Evolutionary conservation across 2,888 invertebrate genomes (phyloP), one percentile per base, ranked within the genome.

Genomic region (Epinotia ramella): DNA sequence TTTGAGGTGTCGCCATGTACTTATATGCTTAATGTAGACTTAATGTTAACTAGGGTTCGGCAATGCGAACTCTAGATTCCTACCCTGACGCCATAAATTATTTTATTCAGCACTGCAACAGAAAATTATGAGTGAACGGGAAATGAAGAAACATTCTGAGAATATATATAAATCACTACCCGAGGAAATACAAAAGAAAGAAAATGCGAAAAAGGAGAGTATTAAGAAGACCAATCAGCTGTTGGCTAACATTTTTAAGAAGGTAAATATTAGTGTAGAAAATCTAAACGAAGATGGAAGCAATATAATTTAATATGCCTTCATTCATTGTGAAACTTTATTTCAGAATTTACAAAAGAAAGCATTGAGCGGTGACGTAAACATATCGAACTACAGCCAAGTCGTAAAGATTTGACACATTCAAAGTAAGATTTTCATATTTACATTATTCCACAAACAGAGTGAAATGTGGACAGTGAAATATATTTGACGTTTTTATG

Each of bases 171-270:
- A 95, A 82, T 95, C 95, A 33, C 89, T 97, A 77, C 96, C 97
- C 0, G 97, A 98, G 92, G 96, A 97, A 2, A 90, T 96, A 76
- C 95, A 95, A 77, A 97, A 96, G 83, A 95, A 95, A 79, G 95
- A 95, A 67, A 94, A 95, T 6, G 88, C 92, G 24, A 95, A 94
- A 73, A 95, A 96, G 80, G 95, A 96, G 81, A 95, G 95, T 66
- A 93, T 95, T 1, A 95, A 95, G 83, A 95, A 95, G 80, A 96
- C 96, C 11, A 97, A 97, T 91, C 95, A 96, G 80, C 87, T 97
- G 44, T 96, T 98, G 95, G 96, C 96, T 1, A 96, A 96, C 86
- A 95, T 97, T 76, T 98, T 97, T 88, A 97, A 97, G 86, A 96
- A 95, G 95, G 97, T 97, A 90, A 78, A 12, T 49, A 53, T 53